phyloP scores from a whole-genome alignment of 1,140 invertebrate species.

The Dufourea novaeangliae region DNA sequence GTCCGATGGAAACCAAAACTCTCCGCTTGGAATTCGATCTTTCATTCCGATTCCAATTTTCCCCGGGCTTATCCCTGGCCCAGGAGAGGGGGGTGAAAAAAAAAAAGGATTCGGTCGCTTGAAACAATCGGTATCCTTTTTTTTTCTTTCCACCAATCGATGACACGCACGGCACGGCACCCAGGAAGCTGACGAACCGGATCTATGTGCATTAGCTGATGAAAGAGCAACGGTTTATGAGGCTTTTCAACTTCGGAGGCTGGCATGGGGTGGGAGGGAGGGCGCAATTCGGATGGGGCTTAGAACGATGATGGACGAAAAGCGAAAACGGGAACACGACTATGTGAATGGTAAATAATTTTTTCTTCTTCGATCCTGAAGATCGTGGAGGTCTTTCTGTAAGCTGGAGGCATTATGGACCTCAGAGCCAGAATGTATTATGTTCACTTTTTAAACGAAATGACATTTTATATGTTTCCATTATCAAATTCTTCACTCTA shows the following conservation, averaged over 20 bases:
- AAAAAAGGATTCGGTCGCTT: neutral
- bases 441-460: no score
- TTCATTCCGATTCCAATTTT: constrained; percentile 26
- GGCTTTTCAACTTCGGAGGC: constrained; percentile 24
- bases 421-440: no score
- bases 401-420: no score
- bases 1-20: neutral
- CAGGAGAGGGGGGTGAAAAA: no score
- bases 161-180: neutral
- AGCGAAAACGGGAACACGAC: neutral
- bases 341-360: neutral
- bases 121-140: constrained; percentile 34
- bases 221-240: constrained; percentile 52
- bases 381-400: no score
- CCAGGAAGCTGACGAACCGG: constrained; percentile 33
- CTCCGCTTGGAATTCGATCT: neutral
- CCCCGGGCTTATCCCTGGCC: constrained; percentile 6
- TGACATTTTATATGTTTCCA: no score
- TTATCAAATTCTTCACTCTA: no score
- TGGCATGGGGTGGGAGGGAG: neutral
- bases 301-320: neutral
- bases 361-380: no score
- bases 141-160: neutral
- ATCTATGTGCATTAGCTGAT: constrained; percentile 60
- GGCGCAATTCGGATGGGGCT: neutral